These are phyloP conservation scores for Ranitomeya imitator DNA, from an alignment of 2,113 vertebrate species.

Conservation along the genomic window DNA sequence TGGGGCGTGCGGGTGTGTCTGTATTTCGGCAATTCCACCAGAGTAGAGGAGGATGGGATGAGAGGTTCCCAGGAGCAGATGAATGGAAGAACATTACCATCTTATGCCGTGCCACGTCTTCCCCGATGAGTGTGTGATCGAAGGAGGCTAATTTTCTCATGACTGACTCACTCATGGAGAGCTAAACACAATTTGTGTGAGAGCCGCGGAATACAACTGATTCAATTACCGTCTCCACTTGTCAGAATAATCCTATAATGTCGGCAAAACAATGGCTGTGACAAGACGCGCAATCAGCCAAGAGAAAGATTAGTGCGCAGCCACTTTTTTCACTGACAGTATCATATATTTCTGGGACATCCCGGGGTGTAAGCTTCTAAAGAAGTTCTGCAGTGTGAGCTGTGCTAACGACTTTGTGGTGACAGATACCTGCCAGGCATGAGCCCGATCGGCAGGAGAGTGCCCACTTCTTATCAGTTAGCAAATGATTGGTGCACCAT, in stretches of 20 bases:
- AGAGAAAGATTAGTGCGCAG: not conserved
- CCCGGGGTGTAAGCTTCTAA: too few relatives aligned
- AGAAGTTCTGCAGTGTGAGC: too few relatives aligned
- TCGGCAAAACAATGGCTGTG: not conserved
- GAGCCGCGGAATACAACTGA: not conserved
- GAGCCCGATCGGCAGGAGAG: too few relatives aligned
- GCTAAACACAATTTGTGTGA: conserved; percentile 9
- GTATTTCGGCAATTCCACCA: too few relatives aligned
- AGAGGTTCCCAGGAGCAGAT: not conserved
- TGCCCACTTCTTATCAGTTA: too few relatives aligned
- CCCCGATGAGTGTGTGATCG: not conserved
- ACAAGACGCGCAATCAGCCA: not conserved
- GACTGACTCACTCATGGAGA: not conserved
- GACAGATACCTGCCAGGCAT: too few relatives aligned
- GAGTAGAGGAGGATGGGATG: too few relatives aligned
- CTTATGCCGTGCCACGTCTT: not conserved
- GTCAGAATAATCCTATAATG: conserved; percentile 21
- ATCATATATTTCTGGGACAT: too few relatives aligned
- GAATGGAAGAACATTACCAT: not conserved
- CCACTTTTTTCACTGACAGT: too few relatives aligned
- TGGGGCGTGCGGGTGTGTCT: not conserved
- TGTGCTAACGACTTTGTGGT: too few relatives aligned
- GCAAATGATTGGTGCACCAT: too few relatives aligned
- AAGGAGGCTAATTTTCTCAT: not conserved
- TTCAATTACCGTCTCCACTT: conserved; percentile 4